These are phyloP conservation scores for Sminthurides bifidus DNA, from an alignment of 1,140 invertebrate species.

Conservation along the genomic window DNA sequence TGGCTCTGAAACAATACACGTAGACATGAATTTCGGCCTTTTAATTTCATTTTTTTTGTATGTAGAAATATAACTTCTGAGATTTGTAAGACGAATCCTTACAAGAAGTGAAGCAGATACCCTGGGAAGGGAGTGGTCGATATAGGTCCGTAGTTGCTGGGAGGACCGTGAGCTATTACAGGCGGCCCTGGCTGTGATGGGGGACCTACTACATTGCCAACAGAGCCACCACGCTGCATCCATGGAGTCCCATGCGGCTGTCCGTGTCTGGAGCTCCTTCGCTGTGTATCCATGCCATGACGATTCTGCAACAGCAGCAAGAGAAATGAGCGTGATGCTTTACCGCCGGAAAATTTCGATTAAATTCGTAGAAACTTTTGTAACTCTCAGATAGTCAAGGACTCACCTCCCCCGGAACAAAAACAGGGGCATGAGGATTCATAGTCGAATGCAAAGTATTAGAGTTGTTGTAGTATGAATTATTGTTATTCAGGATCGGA, in stretches of 20 bases:
- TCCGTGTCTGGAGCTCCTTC: conserved; percentile 20
- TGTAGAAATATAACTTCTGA: background rate
- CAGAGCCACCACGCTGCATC: conserved; percentile 30
- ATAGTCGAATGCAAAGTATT: conserved; percentile 11
- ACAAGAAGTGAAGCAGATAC: conserved; percentile 69
- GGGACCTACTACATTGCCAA: conserved; percentile 13
- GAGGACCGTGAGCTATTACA: conserved; percentile 15
- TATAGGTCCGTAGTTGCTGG: conserved; percentile 30
- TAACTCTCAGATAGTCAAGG: background rate
- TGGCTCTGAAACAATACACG: conserved; percentile 48
- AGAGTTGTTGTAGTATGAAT: conserved; percentile 14
- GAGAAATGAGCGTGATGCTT: conserved; percentile 1
- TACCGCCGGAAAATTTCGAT: background rate
- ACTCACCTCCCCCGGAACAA: conserved; percentile 15
- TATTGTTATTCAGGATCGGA: conserved; percentile 21
- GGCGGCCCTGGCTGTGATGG: conserved; percentile 31
- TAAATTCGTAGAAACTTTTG: background rate
- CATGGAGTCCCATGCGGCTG: conserved; percentile 9
- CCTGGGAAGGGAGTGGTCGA: conserved; percentile 42
- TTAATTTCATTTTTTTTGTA: background rate
- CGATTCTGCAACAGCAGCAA: conserved; percentile 2
- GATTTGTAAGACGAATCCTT: conserved; percentile 37
- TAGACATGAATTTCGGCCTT: conserved; percentile 4
- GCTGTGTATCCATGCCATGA: conserved; percentile 16
- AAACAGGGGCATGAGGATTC: conserved; percentile 7